Base-by-base conservation (phyloP, 2,797 vertebrate species). In the Rhadinocentrus ornatus region DNA sequence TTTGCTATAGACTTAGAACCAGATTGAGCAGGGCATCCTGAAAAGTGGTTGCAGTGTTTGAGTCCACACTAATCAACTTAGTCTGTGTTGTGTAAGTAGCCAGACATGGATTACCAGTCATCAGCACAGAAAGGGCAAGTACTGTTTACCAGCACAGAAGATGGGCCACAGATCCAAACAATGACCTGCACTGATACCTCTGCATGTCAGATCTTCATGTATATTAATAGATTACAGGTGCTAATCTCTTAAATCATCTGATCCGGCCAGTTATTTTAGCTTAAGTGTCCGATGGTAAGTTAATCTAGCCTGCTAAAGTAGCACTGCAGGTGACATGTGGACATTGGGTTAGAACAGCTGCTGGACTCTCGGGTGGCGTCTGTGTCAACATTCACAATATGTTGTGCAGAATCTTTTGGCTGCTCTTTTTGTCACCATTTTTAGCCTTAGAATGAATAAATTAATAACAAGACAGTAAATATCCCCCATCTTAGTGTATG, bases 401-500 rank as follows among this genome's bases (percentile, higher is more conserved):
- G 22, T 64, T 50, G 6, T 52, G 55, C 31, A 66, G 37, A 62
- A 69, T 75, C 69, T 69, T 27, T 29, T 18, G 39, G 67, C 69
- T 58, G 69, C 66, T 78, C 29, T 63, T 77, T 77, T 70, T 63
- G 34, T 74, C 15, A 6, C 79, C 62, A 79, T 81, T 66, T 73
- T 78, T 79, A 86, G 86, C 89, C 89, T 90, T 91, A 74, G 78
- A 59, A 52, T 75, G 29, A 54, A 59, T 46, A 44, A 59, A 63
- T 37, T 62, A 65, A 62, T 58, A 31, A 26, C 20, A 44, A 70
- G 6, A 37, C 11, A 24, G 52, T 50, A 62, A 62, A 3, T 69
- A 52, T 63, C 39, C 62, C 39, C 62, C 46, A 46, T 2, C 37
- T 27, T 46, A 60, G 44, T 58, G 32, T 78, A 24, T 86, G 54